Percentiles rank a stretch among this genome's conserved stretches.
phyloP scores from a whole-genome alignment of 2,113 vertebrate species.

The Sturnus vulgaris region DNA sequence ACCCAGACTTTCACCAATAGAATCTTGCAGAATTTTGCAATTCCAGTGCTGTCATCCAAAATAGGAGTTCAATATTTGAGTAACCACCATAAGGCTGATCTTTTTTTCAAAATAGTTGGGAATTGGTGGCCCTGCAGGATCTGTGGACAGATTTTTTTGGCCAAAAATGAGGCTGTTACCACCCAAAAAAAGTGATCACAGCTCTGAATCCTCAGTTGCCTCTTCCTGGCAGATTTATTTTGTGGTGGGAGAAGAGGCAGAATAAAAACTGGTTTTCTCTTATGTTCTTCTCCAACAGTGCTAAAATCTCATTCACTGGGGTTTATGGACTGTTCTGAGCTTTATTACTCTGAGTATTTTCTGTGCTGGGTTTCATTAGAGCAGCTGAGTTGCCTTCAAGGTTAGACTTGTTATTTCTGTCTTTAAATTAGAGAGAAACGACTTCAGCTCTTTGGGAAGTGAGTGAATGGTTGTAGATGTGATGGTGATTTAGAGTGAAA shows the following conservation, averaged over 20 bases:
- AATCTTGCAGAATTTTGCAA: neutral
- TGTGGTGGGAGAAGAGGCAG: neutral
- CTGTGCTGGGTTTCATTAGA: neutral
- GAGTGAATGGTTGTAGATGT: neutral
- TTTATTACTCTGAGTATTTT: neutral
- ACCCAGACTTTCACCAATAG: accelerated
- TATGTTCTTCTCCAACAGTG: neutral
- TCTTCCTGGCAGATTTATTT: neutral
- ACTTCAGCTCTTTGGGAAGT: neutral
- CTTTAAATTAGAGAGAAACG: neutral
- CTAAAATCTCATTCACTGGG: neutral
- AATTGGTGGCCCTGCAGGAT: neutral
- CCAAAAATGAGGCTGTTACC: neutral
- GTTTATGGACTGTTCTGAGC: neutral
- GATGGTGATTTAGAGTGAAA: neutral
- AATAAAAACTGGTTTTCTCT: neutral
- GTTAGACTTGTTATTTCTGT: neutral
- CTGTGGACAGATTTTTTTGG: neutral
- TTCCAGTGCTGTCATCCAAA: neutral
- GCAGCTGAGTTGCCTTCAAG: neutral
- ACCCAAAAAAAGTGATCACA: neutral
- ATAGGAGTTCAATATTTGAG: neutral
- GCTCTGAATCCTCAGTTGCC: neutral
- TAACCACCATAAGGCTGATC: neutral
- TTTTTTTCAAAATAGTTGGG: neutral